phyloP scores from a whole-genome alignment of 1,140 invertebrate genomes.

The Neodiprion lecontei region DNA sequence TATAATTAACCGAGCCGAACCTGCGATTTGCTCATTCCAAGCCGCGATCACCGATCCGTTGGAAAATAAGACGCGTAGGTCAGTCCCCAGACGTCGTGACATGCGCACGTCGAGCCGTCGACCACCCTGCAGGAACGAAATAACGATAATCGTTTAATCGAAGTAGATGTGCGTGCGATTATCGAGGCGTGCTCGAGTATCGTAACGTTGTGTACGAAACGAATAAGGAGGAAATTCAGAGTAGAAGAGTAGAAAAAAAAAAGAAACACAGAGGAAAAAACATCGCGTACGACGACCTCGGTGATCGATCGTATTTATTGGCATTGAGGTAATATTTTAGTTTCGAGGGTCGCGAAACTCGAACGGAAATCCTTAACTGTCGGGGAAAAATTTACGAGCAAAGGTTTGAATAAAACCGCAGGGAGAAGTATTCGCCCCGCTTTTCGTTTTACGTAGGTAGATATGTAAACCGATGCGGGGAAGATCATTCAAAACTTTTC shows the following conservation, averaged over 20 bases:
- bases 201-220: too few relatives aligned
- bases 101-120: not conserved
- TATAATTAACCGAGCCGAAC: not conserved
- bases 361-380: not conserved
- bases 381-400: not conserved
- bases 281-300: not conserved
- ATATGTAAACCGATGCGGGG: not conserved
- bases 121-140: not conserved
- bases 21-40: not conserved
- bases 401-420: not conserved
- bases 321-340: constrained; percentile 1
- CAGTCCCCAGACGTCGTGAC: too few relatives aligned
- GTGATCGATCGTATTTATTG: constrained; percentile 5
- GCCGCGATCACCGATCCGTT: too few relatives aligned
- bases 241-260: too few relatives aligned
- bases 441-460: too few relatives aligned
- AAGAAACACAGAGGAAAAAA: not conserved
- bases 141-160: not conserved
- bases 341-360: not conserved
- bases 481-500: not conserved
- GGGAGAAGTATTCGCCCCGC: not conserved
- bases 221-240: too few relatives aligned
- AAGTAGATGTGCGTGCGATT: not conserved
- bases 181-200: not conserved
- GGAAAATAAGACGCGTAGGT: too few relatives aligned